Base-by-base conservation (phyloP, 2,888 invertebrate genomes). In the Ophioninae sp. region DNA sequence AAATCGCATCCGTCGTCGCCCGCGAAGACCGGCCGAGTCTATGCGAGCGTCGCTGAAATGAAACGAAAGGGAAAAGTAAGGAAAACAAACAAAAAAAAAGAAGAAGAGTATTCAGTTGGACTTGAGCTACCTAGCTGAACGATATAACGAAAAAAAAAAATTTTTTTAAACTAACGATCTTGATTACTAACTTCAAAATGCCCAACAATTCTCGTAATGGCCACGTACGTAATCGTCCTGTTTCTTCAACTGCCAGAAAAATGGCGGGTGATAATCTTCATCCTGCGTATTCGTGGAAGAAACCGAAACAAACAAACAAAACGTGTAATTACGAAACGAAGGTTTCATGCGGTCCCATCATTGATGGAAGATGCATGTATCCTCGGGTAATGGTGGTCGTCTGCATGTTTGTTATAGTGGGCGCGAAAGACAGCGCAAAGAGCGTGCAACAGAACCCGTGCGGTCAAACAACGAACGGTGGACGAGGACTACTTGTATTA, bases 31-130 rank as follows among this genome's bases (percentile, higher is more conserved):
- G 94, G 94, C 56, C 93, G 96, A 83, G 98, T 98, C 59, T 98
- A 98, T 93, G 97, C 98, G 65, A 98, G 98, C 91, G 98, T 98
- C 64, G 97, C 98, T 0, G 98, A 98, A 93, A 98, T 98, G 98
- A 98, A 98, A 93, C 95, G 98, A 79, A 96, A 96, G 93, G 96
- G 95, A 87, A 96, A 96, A 94, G 95, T 95, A 93, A 93, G 91
- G 88, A 61, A 74, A 61, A 51, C 17, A 17, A 69, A 61, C n/a
- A 41, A 61, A 73, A 61, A 39, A 39, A 8, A 39, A 41, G 1
- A 41, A 41, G 30, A 69, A 10, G 51, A 8, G 61, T 72, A 30
- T 30, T 3, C 30, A 30, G 30, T 30, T 30, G 20, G 39, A 10
- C n/a, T 63, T n/a, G 51, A 30, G 63, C 51, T 58, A 23, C 61